Conservation (phyloP, 2,797 vertebrate genomes). For the Crocodylus rhombifer region DNA sequence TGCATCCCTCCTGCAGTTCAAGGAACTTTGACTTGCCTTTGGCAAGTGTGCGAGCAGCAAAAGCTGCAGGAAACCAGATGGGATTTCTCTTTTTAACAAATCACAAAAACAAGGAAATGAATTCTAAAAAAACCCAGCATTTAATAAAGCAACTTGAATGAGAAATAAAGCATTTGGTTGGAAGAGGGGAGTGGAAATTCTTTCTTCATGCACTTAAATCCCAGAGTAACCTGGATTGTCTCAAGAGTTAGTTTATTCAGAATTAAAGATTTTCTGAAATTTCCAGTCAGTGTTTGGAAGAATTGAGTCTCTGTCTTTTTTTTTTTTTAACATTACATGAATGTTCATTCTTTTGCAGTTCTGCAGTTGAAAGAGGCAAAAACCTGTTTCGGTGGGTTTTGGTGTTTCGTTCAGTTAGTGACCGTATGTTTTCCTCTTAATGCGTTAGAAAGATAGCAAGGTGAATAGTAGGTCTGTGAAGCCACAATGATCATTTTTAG, state of each 20-base stretch:
- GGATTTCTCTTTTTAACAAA: background rate
- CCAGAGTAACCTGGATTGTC: background rate
- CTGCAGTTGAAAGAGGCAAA: background rate
- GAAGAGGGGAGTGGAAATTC: background rate
- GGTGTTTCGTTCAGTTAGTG: too few relatives aligned
- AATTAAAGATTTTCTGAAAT: background rate
- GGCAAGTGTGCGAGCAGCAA: conserved; percentile 25
- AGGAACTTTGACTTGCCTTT: conserved; percentile 54
- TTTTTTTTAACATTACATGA: background rate
- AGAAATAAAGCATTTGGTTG: background rate
- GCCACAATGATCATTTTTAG: background rate
- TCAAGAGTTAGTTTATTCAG: background rate
- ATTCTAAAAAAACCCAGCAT: conserved; percentile 23
- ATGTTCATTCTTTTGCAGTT: background rate
- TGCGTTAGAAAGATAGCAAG: background rate
- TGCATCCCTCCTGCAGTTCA: conserved; percentile 39
- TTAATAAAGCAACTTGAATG: conserved; percentile 1
- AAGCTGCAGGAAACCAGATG: conserved; percentile 60
- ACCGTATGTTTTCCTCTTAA: background rate
- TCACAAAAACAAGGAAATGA: conserved; percentile 27
- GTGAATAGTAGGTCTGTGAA: background rate
- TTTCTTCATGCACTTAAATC: background rate
- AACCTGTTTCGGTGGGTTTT: background rate
- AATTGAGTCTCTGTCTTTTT: background rate
- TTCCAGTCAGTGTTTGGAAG: background rate